Evolutionary conservation across 1,140 invertebrate genomes (phyloP).

Genomic region (Cyclina sinensis): DNA sequence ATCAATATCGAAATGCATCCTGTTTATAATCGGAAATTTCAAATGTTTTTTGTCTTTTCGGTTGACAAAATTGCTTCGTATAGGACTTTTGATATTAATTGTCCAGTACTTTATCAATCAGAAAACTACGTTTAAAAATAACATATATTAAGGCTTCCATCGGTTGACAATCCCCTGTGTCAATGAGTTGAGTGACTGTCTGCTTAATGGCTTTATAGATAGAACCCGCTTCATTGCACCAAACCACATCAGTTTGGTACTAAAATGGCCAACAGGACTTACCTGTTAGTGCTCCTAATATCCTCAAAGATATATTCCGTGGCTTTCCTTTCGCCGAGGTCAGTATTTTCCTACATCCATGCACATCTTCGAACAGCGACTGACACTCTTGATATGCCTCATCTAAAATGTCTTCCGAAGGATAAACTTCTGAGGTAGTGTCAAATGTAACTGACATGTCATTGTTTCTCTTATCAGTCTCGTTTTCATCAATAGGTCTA

Average conservation of each 20-base stretch:
- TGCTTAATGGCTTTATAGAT: constrained; percentile 10
- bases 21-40: neutral
- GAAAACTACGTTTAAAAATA: constrained; percentile 11
- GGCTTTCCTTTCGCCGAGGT: constrained; percentile 8
- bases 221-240: constrained; percentile 6
- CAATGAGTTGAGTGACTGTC: neutral
- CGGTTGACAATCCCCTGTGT: neutral
- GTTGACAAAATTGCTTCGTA: too few relatives aligned
- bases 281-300: constrained; percentile 5
- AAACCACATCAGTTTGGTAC: constrained; percentile 30
- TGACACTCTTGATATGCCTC: constrained; percentile 5
- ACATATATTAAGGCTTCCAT: constrained; percentile 21
- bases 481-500: neutral
- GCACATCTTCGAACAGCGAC: constrained; percentile 16
- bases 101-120: constrained; percentile 29
- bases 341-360: constrained; percentile 8
- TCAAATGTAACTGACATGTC: neutral
- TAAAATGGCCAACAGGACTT: constrained; percentile 25
- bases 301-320: constrained; percentile 30
- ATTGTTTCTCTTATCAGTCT: neutral
- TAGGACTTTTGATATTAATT: too few relatives aligned
- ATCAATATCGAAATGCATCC: too few relatives aligned
- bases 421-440: neutral
- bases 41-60: neutral
- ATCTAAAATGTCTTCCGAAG: constrained; percentile 31